Evolutionary conservation across 2,113 vertebrate genomes (phyloP), one percentile per base, ranked within the genome.

Genomic region (Tachuris rubrigastra): DNA sequence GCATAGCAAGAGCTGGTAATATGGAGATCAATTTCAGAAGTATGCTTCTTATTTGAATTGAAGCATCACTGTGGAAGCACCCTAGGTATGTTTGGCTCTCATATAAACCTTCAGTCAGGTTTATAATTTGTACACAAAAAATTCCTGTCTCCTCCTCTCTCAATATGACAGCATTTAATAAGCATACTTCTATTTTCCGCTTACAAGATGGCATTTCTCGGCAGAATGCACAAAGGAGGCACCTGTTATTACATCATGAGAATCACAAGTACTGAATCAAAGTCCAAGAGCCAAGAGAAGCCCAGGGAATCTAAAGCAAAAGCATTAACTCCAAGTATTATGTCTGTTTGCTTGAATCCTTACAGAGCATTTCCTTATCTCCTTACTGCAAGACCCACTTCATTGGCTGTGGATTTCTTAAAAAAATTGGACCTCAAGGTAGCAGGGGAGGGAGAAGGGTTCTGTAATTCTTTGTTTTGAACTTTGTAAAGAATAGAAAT

Each of bases 161-260:
- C 27, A n/a, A 6, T 30, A 66, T 1, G 1, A 81, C 58, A 56
- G 9, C 44, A 41, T 83, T 93, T 89, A 53, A 68, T 8, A 52
- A 22, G 37, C 30, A 62, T 41, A 41, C 42, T 65, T 90, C 56
- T 72, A 47, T 90, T 92, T 94, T 94, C 77, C 74, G 65, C 77
- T 89, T 85, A 72, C 5, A 8, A 71, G 69, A 39, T 37, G 19
- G 49, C 46, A 79, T 95, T 82, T 93, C 85, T 95, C 95, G 93
- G 78, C 50, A 96, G 74, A 93, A 80, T 3, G 41, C 31, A 86
- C 53, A 65, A 66, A 79, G 33, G 33, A 89, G 55, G 24, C 56
- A 95, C 74, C 87, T 93, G 55, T 84, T 96, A 72, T 60, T 93
- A 89, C 63, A 59, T 71, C 72, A 73, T 71, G 89, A 89, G 55